These are phyloP conservation scores for Propithecus perrieri DNA, from an alignment of 2,797 vertebrate species.

Conservation along the genomic window DNA sequence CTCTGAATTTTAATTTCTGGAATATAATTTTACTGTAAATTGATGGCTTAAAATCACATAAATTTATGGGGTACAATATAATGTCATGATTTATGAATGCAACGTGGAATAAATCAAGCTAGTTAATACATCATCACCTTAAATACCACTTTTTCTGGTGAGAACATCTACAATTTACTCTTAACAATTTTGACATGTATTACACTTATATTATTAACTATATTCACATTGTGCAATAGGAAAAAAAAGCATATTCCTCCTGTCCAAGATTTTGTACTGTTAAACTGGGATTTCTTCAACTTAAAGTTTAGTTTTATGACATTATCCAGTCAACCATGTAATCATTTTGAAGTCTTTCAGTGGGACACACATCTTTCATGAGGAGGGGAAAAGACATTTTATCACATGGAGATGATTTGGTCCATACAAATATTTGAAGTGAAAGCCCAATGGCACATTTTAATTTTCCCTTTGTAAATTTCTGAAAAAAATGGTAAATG, in stretches of 20 bases:
- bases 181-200: neutral
- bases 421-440: constrained; percentile 28
- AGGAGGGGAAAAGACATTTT: constrained; percentile 9
- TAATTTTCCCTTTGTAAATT: constrained; percentile 23
- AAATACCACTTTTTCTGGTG: neutral
- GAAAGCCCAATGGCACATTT: neutral
- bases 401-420: neutral
- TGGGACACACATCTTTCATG: neutral
- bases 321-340: neutral
- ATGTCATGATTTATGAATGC: neutral
- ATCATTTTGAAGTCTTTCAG: constrained; percentile 37
- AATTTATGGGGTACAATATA: neutral
- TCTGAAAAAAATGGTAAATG: neutral
- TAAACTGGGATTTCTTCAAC: constrained; percentile 49
- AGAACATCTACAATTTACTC: neutral
- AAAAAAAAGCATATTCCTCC: neutral
- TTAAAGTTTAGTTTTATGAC: constrained; percentile 51
- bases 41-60: neutral
- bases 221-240: neutral
- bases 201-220: neutral
- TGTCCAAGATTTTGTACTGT: neutral
- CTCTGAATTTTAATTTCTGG: constrained; percentile 42
- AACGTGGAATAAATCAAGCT: neutral
- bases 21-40: neutral
- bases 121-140: neutral